These are phyloP conservation scores for Eupeodes latifasciatus DNA, from an alignment of 2,888 invertebrate species.

Conservation along the genomic window DNA sequence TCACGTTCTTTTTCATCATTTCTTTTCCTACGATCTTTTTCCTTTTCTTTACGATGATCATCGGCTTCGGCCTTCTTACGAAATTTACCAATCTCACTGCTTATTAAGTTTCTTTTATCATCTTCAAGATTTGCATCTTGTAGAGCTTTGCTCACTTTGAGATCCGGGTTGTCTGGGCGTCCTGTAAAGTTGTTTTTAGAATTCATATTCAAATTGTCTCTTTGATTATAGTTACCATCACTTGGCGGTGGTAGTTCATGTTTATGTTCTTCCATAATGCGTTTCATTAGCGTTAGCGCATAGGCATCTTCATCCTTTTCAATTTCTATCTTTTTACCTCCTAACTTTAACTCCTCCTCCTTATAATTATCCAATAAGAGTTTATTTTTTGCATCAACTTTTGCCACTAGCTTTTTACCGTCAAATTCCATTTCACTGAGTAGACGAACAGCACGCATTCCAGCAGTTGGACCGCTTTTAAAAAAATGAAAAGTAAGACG, in stretches of 20 bases:
- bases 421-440: conserved; percentile 96
- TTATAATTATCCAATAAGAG: conserved; percentile 96
- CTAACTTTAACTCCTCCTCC: conserved; percentile 88
- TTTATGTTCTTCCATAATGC: conserved; percentile 92
- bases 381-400: conserved; percentile 99
- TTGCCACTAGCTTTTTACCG: conserved; percentile 96
- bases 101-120: conserved; percentile 97
- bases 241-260: conserved; percentile 79
- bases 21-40: conserved; percentile 84
- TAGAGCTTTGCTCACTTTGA: conserved; percentile 85
- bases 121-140: conserved; percentile 97
- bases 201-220: conserved; percentile 49
- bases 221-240: conserved; percentile 67
- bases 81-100: conserved; percentile 98
- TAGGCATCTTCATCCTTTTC: conserved; percentile 87
- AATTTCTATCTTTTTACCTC: conserved; percentile 85
- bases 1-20: conserved; percentile 83
- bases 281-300: conserved; percentile 90
- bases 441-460: conserved; percentile 95
- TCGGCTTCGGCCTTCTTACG: conserved; percentile 91
- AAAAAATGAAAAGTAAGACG: background rate
- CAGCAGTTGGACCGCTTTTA: conserved; percentile 93
- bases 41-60: conserved; percentile 84
- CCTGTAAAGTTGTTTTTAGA: conserved; percentile 67
- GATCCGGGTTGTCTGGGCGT: conserved; percentile 79